These are phyloP conservation scores for Leptodactylus fuscus DNA, from an alignment of 2,113 vertebrate species.

Conservation along the genomic window DNA sequence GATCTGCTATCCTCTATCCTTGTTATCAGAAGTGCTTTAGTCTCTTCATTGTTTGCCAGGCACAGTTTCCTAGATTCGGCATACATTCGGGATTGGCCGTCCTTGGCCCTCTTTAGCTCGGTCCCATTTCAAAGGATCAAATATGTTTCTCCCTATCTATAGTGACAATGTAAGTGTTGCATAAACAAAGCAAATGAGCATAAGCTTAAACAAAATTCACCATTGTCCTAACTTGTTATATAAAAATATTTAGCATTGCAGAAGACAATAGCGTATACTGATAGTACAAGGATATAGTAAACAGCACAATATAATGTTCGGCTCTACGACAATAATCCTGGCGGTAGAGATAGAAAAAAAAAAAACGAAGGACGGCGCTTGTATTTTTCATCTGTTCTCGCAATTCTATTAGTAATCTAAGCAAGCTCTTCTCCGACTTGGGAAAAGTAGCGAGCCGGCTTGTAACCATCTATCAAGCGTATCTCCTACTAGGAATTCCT, in stretches of 20 bases:
- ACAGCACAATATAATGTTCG: background rate
- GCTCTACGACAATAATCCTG: background rate
- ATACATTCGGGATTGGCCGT: too few relatives aligned
- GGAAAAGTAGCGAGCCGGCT: background rate
- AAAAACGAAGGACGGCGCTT: background rate
- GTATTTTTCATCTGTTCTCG: background rate
- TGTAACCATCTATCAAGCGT: constrained; percentile 20
- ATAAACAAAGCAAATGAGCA: too few relatives aligned
- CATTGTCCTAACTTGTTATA: background rate
- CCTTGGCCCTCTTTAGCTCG: too few relatives aligned
- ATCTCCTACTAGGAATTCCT: constrained; percentile 40
- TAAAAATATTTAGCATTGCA: background rate
- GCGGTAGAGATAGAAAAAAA: background rate
- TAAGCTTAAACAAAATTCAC: too few relatives aligned
- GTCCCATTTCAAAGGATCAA: too few relatives aligned
- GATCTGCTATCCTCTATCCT: too few relatives aligned
- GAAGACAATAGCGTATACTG: background rate
- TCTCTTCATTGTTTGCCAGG: too few relatives aligned
- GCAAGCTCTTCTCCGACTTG: background rate
- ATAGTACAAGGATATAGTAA: too few relatives aligned
- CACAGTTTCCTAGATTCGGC: too few relatives aligned
- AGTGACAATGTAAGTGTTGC: too few relatives aligned
- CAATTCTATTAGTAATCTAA: constrained; percentile 2
- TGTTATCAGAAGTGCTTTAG: too few relatives aligned
- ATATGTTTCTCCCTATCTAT: too few relatives aligned